Evolutionary conservation across 2,113 vertebrate genomes (phyloP).

Genomic region (Dendrocopos noguchii): DNA sequence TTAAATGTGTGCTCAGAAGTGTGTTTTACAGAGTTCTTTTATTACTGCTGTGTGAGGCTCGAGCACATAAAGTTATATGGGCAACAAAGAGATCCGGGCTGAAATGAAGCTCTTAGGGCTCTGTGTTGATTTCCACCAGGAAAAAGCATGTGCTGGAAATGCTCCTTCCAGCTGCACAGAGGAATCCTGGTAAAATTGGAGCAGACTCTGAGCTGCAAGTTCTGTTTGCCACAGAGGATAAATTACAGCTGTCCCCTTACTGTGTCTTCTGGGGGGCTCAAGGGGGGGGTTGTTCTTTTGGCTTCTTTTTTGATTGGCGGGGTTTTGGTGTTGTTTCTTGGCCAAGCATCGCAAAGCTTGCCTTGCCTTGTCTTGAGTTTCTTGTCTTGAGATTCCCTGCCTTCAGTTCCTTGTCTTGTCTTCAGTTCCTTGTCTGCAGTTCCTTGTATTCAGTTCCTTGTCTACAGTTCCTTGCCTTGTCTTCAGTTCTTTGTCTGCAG

Average conservation of each 20-base stretch:
- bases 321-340: too few species aligned
- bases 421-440: too few species aligned
- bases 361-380: not conserved
- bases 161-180: conserved; percentile 37
- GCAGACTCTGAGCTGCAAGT: conserved; percentile 2
- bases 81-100: conserved; percentile 28
- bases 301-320: not conserved
- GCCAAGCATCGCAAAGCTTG: not conserved
- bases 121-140: conserved; percentile 47
- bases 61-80: conserved; percentile 34
- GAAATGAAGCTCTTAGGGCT: conserved; percentile 47
- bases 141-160: conserved; percentile 33
- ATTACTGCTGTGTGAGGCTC: conserved; percentile 23
- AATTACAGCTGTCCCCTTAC: conserved; percentile 4
- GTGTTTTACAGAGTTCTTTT: conserved; percentile 51
- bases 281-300: too few species aligned
- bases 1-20: not conserved
- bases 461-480: too few species aligned
- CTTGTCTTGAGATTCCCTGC: not conserved
- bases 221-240: not conserved
- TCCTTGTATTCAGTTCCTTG: too few species aligned
- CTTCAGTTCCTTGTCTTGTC: too few species aligned
- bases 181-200: conserved; percentile 35
- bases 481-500: too few species aligned
- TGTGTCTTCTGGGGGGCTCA: not conserved